Evolutionary conservation across 2,113 vertebrate species (phyloP), one percentile per base, ranked within the genome.

Genomic region (Meleagris gallopavo): DNA sequence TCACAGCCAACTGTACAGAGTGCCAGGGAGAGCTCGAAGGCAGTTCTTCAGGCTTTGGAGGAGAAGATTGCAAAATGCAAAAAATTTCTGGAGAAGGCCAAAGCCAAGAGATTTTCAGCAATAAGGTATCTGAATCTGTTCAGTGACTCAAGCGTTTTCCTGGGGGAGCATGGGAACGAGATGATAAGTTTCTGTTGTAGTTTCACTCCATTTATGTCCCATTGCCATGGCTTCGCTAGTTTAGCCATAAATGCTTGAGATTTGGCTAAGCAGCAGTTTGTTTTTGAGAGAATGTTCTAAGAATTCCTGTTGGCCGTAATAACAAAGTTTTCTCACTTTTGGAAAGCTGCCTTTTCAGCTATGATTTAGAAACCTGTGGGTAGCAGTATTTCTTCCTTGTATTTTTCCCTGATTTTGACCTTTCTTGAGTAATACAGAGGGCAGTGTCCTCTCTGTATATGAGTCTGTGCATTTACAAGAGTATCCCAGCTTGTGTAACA

Each of bases 51-150:
- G 55, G 98, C 98, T 73, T 96, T 99, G 94, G 99, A 99, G 25
- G 98, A 98, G 45, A 99, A 99, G 97, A 99, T 99, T 13, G 97
- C 98, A 27, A 99, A 99, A 96, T 99, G 99, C 85, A 99, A 98
- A 93, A 99, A 98, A 75, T 99, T 99, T 96, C 95, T 99, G 97
- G 98, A 99, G 86, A 98, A 98, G 90, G 99, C 99, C 90, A 99
- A 98, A 95, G 98, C 98, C 90, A 99, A 98, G 93, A 98, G 98
- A 91, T 99, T 99, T 89, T 99, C 99, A 21, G 98, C 98, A 62
- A 98, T 99, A 97, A 98, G 99, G 99, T 99, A 97, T 17, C 41
- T 94, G 93, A 65, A 48, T 41, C n/a, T 64, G 11, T 18, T 62
- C 66, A 46, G 29, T 54, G 6, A n/a, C 19, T 50, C 21, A 5